Percentiles rank a stretch among this genome's conserved stretches.
phyloP scores from a whole-genome alignment of 2,113 vertebrate species.

The Dendrocopos noguchii region DNA sequence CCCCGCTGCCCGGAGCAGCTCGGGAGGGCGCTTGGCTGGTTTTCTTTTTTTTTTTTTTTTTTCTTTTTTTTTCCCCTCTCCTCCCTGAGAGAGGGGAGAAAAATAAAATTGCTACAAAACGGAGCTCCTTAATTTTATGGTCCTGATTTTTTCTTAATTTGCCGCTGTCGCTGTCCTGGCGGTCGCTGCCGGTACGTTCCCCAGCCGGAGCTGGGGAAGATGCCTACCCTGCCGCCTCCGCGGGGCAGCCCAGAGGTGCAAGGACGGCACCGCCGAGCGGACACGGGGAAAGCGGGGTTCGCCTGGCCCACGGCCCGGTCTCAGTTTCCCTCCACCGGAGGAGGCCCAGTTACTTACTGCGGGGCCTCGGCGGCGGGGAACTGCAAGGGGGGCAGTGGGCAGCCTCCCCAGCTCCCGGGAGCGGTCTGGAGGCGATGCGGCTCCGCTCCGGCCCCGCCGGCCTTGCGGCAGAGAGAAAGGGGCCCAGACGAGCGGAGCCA shows the following conservation, averaged over 20 bases:
- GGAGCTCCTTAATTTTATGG: neutral
- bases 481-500: neutral
- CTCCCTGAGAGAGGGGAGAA: neutral
- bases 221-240: neutral
- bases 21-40: neutral
- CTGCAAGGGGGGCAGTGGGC: neutral
- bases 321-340: neutral
- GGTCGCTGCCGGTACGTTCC: neutral
- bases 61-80: neutral
- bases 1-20: neutral
- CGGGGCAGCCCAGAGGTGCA: neutral
- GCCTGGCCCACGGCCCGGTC: neutral
- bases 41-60: conserved; percentile 20
- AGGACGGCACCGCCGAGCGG: neutral
- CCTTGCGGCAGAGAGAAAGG: neutral
- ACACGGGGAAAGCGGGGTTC: neutral
- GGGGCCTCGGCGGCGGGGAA: neutral
- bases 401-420: neutral
- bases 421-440: neutral
- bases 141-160: neutral
- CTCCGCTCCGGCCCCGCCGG: neutral
- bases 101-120: neutral
- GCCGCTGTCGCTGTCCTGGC: neutral
- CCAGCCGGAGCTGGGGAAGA: neutral
- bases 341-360: neutral